Evolutionary conservation across 2,113 vertebrate genomes (phyloP).

Genomic region (Mormyrus iriodes): DNA sequence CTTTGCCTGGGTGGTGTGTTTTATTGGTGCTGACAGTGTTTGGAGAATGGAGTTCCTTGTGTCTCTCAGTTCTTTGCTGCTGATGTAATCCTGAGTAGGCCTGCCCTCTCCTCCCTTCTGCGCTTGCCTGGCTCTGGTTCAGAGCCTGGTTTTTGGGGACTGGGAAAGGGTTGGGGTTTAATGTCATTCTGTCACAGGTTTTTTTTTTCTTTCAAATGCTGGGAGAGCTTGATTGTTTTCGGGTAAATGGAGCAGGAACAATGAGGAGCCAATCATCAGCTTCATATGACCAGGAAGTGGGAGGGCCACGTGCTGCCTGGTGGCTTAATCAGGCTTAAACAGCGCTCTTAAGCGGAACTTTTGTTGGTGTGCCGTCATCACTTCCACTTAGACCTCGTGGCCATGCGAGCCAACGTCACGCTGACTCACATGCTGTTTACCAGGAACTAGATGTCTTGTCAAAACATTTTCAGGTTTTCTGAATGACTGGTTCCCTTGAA

Average conservation of each 20-base stretch:
- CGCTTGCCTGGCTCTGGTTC: not conserved
- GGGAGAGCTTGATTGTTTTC: not conserved
- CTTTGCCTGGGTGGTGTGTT: not conserved
- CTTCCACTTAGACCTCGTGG: conserved; percentile 20
- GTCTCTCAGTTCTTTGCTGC: not conserved
- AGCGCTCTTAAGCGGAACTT: not conserved
- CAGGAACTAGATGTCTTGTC: not conserved
- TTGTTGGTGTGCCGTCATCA: not conserved
- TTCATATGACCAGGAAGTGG: not conserved
- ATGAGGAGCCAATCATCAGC: not conserved
- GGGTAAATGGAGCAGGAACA: not conserved
- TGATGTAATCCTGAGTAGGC: conserved; percentile 6
- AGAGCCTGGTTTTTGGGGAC: not conserved
- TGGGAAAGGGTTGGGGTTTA: not conserved
- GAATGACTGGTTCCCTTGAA: not conserved
- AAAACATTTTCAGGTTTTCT: not conserved
- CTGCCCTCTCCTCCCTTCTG: not conserved
- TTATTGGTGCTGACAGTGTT: not conserved
- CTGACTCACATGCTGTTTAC: conserved; percentile 15
- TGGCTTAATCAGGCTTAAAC: not conserved
- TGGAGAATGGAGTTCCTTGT: not conserved
- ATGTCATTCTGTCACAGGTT: not conserved
- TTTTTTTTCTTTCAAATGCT: too few relatives aligned
- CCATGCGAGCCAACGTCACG: not conserved
- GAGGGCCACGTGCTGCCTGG: not conserved